A percentile compares a stretch with the other conserved stretches of the same genome.
phyloP scores from a whole-genome alignment of 2,113 vertebrate genomes.

The Cariama cristata region DNA sequence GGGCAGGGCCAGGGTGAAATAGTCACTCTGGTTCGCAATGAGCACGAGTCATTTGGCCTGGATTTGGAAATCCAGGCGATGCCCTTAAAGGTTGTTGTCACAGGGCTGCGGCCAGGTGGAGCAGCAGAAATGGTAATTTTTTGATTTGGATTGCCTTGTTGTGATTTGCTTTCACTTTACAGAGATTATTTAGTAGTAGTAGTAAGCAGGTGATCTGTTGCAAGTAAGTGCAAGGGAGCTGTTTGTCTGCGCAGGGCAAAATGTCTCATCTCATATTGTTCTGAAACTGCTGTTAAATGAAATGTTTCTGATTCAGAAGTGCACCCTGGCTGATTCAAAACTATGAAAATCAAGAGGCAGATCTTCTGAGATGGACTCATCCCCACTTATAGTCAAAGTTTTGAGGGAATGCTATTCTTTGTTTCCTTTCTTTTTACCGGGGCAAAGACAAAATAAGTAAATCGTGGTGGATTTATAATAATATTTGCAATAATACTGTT shows the following conservation, averaged over 20 bases:
- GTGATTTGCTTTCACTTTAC: not conserved
- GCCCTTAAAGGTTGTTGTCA: constrained; percentile 80
- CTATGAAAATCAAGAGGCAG: not conserved
- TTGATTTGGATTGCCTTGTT: not conserved
- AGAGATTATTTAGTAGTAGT: not conserved
- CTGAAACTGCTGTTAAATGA: not conserved
- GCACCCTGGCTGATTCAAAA: not conserved
- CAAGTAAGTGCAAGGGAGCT: not conserved
- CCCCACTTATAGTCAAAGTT: not conserved
- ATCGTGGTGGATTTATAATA: not conserved
- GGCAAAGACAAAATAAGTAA: not conserved
- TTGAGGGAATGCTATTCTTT: not conserved
- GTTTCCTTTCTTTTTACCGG: not conserved
- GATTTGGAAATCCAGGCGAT: constrained; percentile 83
- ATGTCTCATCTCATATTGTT: not conserved
- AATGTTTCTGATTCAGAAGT: not conserved
- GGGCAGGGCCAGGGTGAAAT: constrained; percentile 71
- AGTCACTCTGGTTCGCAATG: constrained; percentile 71
- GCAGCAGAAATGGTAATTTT: constrained; percentile 82
- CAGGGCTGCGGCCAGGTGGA: constrained; percentile 79
- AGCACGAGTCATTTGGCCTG: constrained; percentile 78
- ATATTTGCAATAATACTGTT: not conserved
- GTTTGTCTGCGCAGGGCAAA: not conserved
- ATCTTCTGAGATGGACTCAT: not conserved
- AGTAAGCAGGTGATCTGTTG: not conserved